Conservation (phyloP, 2,113 vertebrate species). For the Albula goreensis region DNA sequence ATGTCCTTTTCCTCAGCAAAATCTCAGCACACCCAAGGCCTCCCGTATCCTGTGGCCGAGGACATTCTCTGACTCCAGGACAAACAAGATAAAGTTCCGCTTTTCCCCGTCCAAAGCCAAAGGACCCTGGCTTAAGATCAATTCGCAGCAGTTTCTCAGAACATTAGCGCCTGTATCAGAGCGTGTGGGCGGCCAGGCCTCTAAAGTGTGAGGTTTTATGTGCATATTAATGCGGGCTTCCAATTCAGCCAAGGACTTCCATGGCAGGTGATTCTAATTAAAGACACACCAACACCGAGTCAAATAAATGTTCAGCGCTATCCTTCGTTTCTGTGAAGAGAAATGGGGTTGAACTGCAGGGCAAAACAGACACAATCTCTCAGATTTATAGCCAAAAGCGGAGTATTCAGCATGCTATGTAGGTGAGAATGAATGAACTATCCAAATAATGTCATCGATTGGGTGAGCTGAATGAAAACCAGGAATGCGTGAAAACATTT, state of each 20-base stretch:
- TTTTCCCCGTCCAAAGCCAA: not conserved
- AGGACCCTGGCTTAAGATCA: not conserved
- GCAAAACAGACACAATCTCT: not conserved
- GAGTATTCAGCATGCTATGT: not conserved
- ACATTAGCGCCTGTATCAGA: not conserved
- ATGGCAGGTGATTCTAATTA: too few relatives aligned
- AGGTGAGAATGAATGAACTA: not conserved
- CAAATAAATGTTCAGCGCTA: not conserved
- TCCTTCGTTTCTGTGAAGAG: not conserved
- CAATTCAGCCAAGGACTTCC: not conserved
- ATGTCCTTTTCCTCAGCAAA: not conserved
- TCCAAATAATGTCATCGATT: not conserved
- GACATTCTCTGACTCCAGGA: too few relatives aligned
- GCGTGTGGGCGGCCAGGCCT: too few relatives aligned
- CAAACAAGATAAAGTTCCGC: not conserved
- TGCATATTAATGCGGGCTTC: not conserved
- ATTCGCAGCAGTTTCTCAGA: not conserved
- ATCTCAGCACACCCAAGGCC: not conserved
- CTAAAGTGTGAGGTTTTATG: not conserved
- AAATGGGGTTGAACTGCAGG: not conserved
- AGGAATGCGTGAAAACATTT: not conserved
- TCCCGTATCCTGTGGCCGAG: too few relatives aligned
- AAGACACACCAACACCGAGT: not conserved
- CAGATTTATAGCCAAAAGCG: not conserved
- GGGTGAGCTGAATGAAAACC: not conserved